Evolutionary conservation across 2,113 vertebrate genomes (phyloP), one percentile per base, ranked within the genome.

Genomic region (Sinocyclocheilus grahami): DNA sequence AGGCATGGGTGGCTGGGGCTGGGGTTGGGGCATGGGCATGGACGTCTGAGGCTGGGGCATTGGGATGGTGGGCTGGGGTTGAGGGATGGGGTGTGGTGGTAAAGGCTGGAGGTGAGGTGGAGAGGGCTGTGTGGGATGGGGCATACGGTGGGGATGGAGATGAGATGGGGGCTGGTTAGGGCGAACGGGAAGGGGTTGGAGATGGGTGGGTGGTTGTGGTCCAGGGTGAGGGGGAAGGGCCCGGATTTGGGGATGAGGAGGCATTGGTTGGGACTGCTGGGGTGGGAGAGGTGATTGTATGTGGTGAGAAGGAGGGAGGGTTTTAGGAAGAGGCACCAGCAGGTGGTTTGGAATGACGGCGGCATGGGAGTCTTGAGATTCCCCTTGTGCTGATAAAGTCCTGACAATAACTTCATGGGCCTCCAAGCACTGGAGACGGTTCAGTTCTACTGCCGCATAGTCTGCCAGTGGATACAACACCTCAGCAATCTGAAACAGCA

Each of bases 311-410:
- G 93, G 93, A 92, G 94, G 94, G 85, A 92, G 95, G 89, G 89
- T 94, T 79, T 90, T 91, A 55, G 11, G 62, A 0, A 95, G 96
- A 96, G 97, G 96, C 96, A 97, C 96, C 93, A 99, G 96, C 90
- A 99, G 96, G 91, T 97, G 96, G 3, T 94, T 90, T 87, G 97
- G 97, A 86, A 99, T 95, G 92, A 92, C 87, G 83, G 96, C 96
- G 5, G 89, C 89, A 22, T 87, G 84, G 0, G 98, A 98, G 93
- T 99, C 98, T 90, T 95, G 89, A 2, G 97, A 99, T 87, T 99
- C 98, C 33, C 98, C 98, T 92, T 99, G 97, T 0, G 92, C 93
- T 0, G 97, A 99, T 86, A 99, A 94, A 0, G 98, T 99, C 88
- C 97, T 93, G 79, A 99, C 97, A 0, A 96, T 96, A 90, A 99